These are phyloP conservation scores for Malurus alboscapulatus DNA, from an alignment of 2,113 vertebrate genomes.

Conservation along the genomic window DNA sequence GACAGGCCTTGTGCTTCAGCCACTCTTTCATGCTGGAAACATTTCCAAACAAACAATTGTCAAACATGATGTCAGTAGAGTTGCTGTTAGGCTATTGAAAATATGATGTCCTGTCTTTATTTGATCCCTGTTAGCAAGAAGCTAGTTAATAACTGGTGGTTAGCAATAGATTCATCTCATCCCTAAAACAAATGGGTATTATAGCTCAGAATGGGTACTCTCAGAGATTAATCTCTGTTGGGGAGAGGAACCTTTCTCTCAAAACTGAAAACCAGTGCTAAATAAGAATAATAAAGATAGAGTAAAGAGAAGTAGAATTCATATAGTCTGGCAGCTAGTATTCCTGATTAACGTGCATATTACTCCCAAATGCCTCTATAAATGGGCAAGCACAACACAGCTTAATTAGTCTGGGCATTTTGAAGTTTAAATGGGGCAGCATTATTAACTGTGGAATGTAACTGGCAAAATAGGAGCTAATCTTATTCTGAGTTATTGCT, in stretches of 20 bases:
- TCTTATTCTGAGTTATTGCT: neutral
- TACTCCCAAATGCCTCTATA: neutral
- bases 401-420: slow-evolving; percentile 19
- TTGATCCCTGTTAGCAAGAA: neutral
- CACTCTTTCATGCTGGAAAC: neutral
- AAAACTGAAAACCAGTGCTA: neutral
- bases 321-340: neutral
- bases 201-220: neutral
- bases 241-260: neutral
- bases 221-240: neutral
- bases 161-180: neutral
- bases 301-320: neutral
- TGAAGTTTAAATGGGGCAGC: neutral
- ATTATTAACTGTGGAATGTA: slow-evolving; percentile 6
- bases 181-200: neutral
- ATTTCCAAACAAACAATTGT: neutral
- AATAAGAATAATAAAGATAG: neutral
- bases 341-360: neutral
- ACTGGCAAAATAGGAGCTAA: neutral
- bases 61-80: neutral
- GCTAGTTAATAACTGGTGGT: neutral
- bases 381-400: neutral
- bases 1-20: neutral
- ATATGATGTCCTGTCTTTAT: neutral
- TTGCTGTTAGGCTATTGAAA: neutral